Conservation (phyloP, 2,113 vertebrate genomes). For the Spea bombifrons region DNA sequence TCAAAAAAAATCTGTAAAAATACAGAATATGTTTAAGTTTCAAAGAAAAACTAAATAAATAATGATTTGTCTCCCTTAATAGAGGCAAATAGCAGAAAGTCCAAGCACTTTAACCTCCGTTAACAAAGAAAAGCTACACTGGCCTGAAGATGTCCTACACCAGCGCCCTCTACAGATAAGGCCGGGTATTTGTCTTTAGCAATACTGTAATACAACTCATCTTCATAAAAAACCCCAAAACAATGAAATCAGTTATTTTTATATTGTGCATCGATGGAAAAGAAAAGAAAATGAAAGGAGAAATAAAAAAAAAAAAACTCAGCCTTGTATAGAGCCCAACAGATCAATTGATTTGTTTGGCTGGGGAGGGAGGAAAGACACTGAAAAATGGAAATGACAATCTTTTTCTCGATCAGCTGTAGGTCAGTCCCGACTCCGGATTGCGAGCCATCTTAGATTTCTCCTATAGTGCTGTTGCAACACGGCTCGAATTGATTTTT, state of each 20-base stretch:
- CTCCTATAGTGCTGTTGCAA: slow-evolving; percentile 68
- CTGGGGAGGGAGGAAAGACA: slow-evolving; percentile 53
- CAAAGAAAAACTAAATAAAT: slow-evolving; percentile 69
- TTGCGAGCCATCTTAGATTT: slow-evolving; percentile 73
- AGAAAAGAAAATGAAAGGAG: slow-evolving; percentile 38
- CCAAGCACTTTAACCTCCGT: slow-evolving; percentile 56
- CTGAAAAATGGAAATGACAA: slow-evolving; percentile 55
- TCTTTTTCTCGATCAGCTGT: slow-evolving; percentile 52
- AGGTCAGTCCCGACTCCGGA: slow-evolving; percentile 70
- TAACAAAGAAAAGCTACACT: slow-evolving; percentile 55
- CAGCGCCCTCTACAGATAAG: slow-evolving; percentile 56
- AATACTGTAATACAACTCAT: slow-evolving; percentile 51
- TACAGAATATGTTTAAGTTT: slow-evolving; percentile 71
- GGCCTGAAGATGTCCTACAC: slow-evolving; percentile 51
- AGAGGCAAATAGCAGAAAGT: slow-evolving; percentile 60
- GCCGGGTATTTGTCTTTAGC: slow-evolving; percentile 56
- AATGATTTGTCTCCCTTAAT: slow-evolving; percentile 61
- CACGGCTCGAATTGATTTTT: slow-evolving; percentile 87
- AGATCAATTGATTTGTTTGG: slow-evolving; percentile 65
- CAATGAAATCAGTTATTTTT: slow-evolving; percentile 51
- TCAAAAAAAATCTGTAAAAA: slow-evolving; percentile 75
- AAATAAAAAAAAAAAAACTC: slow-evolving; percentile 6
- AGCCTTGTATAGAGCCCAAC: slow-evolving; percentile 23
- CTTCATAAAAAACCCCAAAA: background rate
- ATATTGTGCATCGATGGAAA: slow-evolving; percentile 61